Evolutionary conservation across 2,888 invertebrate genomes (phyloP).

Genomic region (Dioctria rufipes): DNA sequence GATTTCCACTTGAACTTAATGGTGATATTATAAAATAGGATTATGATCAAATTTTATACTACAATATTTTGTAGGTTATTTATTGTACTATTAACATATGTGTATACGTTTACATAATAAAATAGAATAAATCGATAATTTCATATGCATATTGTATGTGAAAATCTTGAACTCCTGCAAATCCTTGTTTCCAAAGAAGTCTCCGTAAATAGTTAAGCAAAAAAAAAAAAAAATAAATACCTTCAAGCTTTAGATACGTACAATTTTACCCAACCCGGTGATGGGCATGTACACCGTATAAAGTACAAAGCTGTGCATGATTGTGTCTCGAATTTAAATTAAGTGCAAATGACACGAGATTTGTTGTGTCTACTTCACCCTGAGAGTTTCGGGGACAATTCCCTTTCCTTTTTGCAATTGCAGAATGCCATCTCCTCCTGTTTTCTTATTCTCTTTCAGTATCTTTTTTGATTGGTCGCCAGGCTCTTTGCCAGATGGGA

Average conservation of each 20-base stretch:
- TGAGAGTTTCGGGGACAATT: conserved; percentile 53
- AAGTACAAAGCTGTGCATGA: conserved; percentile 58
- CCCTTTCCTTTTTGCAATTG: conserved; percentile 42
- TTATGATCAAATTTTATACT: too few relatives aligned
- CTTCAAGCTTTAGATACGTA: conserved; percentile 24
- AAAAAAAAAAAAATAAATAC: too few relatives aligned
- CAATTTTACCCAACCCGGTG: conserved; percentile 26
- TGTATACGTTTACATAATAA: too few relatives aligned
- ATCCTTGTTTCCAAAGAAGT: too few relatives aligned
- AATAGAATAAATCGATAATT: too few relatives aligned
- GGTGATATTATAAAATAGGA: not conserved
- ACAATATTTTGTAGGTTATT: too few relatives aligned
- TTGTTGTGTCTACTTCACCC: conserved; percentile 60
- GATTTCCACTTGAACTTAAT: not conserved
- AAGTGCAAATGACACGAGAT: conserved; percentile 71
- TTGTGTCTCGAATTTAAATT: conserved; percentile 71
- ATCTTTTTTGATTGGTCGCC: conserved; percentile 25
- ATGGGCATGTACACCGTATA: conserved; percentile 52
- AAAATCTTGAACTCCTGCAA: too few relatives aligned
- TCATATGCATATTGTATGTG: too few relatives aligned
- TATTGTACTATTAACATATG: too few relatives aligned
- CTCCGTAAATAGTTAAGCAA: not conserved
- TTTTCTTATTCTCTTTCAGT: conserved; percentile 35
- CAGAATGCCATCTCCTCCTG: not conserved
- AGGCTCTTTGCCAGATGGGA: conserved; percentile 44